These are phyloP conservation scores for Eueides isabella DNA, from an alignment of 1,140 invertebrate genomes.

Conservation along the genomic window DNA sequence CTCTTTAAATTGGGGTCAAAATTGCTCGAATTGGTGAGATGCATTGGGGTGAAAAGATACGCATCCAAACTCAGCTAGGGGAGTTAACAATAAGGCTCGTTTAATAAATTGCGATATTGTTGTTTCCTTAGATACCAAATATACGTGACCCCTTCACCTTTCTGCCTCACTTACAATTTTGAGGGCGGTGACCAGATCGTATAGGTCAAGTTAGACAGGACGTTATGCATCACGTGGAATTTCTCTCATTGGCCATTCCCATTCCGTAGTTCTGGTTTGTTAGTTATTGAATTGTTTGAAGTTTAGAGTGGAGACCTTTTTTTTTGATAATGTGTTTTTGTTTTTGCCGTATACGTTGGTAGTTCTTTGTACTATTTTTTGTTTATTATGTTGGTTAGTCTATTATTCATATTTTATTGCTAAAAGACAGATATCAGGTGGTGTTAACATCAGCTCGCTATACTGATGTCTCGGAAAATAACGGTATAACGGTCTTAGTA, in stretches of 20 bases:
- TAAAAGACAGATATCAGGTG: no score
- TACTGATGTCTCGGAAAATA: no score
- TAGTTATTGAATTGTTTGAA: slow-evolving; percentile 57
- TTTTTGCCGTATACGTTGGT: neutral
- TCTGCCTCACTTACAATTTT: slow-evolving; percentile 41
- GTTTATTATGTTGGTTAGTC: no score
- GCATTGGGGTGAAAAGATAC: slow-evolving; percentile 59
- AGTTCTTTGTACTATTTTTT: neutral
- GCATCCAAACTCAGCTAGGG: slow-evolving; percentile 57
- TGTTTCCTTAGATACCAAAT: slow-evolving; percentile 54
- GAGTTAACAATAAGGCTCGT: slow-evolving; percentile 74
- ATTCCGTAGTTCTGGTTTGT: slow-evolving; percentile 49
- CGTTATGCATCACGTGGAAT: slow-evolving; percentile 48
- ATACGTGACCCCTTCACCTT: slow-evolving; percentile 46
- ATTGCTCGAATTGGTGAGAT: slow-evolving; percentile 38
- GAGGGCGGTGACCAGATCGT: slow-evolving; percentile 15
- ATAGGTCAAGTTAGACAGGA: slow-evolving; percentile 39
- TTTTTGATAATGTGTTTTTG: slow-evolving; percentile 27
- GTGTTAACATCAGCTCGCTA: no score
- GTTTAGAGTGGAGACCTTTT: slow-evolving; percentile 35
- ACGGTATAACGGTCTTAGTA: no score
- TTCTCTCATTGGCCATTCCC: slow-evolving; percentile 56
- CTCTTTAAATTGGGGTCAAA: slow-evolving; percentile 27
- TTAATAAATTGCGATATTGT: slow-evolving; percentile 80
- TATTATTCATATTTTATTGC: no score